phyloP scores from a whole-genome alignment of 2,797 vertebrate species.

The Austrolebias charrua region DNA sequence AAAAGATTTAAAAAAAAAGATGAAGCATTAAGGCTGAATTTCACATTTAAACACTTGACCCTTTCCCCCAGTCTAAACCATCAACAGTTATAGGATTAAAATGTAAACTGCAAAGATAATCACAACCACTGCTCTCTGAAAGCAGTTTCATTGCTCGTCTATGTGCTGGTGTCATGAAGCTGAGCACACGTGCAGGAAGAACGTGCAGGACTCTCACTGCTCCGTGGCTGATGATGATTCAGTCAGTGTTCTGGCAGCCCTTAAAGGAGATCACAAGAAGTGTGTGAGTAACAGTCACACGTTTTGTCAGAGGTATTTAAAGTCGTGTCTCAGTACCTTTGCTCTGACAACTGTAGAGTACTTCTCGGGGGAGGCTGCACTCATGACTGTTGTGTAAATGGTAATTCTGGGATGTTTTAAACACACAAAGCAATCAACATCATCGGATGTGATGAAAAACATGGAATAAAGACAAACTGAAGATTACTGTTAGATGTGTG shows the following conservation, averaged over 20 bases:
- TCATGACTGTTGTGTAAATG: slow-evolving; percentile 81
- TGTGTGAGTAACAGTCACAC: neutral
- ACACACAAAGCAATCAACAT: neutral
- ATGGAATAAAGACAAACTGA: neutral
- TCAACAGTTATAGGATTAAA: no score
- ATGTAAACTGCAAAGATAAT: no score
- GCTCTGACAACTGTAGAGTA: slow-evolving; percentile 69
- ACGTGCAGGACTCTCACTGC: neutral
- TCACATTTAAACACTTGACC: no score
- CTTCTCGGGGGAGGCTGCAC: slow-evolving; percentile 69
- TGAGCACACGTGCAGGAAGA: neutral
- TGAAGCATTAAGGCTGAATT: no score
- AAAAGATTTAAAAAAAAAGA: no score
- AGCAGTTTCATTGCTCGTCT: no score
- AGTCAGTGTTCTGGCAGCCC: slow-evolving; percentile 32
- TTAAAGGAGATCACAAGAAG: slow-evolving; percentile 23
- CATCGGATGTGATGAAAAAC: neutral
- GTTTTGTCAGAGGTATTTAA: neutral
- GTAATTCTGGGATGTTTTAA: slow-evolving; percentile 63
- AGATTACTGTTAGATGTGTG: neutral
- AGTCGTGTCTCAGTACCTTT: slow-evolving; percentile 45
- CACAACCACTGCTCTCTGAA: no score
- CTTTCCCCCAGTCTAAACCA: no score
- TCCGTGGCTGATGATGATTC: neutral
- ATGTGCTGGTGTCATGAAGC: neutral